Evolutionary conservation across 1,140 invertebrate genomes (phyloP).

Genomic region (Palaemon carinicauda): DNA sequence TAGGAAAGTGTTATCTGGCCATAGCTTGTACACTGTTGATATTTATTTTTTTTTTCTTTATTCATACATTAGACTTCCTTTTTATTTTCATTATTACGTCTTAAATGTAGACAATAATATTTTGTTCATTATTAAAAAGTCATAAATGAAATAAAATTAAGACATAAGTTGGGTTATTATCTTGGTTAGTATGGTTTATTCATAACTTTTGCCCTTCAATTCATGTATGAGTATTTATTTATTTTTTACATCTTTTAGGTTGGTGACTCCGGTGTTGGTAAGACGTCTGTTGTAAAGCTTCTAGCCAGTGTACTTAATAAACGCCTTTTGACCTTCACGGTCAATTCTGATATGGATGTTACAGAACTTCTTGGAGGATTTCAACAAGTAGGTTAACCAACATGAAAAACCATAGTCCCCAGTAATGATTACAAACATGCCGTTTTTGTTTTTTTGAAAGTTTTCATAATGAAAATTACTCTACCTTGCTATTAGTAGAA

Average conservation of each 20-base stretch:
- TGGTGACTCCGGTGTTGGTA: conserved; percentile 81
- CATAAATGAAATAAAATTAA: too few relatives aligned
- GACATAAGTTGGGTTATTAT: too few relatives aligned
- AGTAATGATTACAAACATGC: not conserved
- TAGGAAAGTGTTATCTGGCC: too few relatives aligned
- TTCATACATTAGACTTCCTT: too few relatives aligned
- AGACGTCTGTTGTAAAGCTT: conserved; percentile 81
- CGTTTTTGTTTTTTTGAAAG: too few relatives aligned
- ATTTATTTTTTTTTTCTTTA: too few relatives aligned
- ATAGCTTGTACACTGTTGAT: too few relatives aligned
- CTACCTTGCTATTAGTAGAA: too few relatives aligned
- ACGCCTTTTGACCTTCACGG: conserved; percentile 79
- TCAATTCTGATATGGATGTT: conserved; percentile 94
- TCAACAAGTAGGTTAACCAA: conserved; percentile 76
- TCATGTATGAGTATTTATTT: conserved; percentile 46
- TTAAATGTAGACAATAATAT: too few relatives aligned
- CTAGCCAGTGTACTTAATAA: conserved; percentile 79
- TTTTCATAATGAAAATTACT: too few relatives aligned
- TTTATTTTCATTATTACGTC: too few relatives aligned
- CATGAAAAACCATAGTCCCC: not conserved
- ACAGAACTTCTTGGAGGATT: conserved; percentile 94
- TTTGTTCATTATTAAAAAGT: too few relatives aligned
- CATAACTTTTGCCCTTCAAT: not conserved
- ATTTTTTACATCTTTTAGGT: conserved; percentile 74
- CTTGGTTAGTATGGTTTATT: not conserved